phyloP scores from a whole-genome alignment of 1,140 invertebrate species.

The Drosophila burlai region DNA sequence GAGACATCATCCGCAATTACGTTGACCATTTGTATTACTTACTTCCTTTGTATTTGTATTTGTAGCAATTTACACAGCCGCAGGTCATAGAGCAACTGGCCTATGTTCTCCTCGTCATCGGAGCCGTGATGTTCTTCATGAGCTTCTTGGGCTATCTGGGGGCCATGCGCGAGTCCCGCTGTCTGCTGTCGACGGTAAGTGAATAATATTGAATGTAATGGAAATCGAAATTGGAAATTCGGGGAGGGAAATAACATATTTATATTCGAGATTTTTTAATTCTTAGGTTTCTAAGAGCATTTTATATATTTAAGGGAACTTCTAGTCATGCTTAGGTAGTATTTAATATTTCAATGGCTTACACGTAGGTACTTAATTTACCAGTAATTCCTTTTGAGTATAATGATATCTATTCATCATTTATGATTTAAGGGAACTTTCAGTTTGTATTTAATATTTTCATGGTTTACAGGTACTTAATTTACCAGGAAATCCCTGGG shows the following conservation, averaged over 20 bases:
- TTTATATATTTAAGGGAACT: not conserved
- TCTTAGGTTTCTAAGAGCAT: not conserved
- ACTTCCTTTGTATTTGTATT: constrained; percentile 42
- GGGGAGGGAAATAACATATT: not conserved
- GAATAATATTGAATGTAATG: constrained; percentile 17
- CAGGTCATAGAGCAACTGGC: constrained; percentile 88
- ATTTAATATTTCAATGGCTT: not conserved
- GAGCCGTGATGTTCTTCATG: constrained; percentile 92
- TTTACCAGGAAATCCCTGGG: not conserved
- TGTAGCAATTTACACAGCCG: constrained; percentile 87
- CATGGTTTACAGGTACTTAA: not conserved
- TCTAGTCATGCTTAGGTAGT: too few relatives aligned
- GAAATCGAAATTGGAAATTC: not conserved
- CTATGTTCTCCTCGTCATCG: constrained; percentile 92
- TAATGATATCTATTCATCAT: too few relatives aligned
- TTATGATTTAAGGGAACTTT: not conserved
- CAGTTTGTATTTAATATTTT: not conserved
- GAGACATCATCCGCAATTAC: constrained; percentile 38
- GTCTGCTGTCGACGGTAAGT: constrained; percentile 92
- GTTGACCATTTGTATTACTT: constrained; percentile 16
- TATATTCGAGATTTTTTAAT: fast-evolving
- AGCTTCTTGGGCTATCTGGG: constrained; percentile 95
- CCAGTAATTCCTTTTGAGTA: too few relatives aligned
- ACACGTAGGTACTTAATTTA: not conserved
- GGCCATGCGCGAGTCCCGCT: constrained; percentile 92